A percentile compares a stretch with the other conserved stretches of the same genome.
phyloP scores from a whole-genome alignment of 1,140 invertebrate species.

The Marisa cornuarietis region DNA sequence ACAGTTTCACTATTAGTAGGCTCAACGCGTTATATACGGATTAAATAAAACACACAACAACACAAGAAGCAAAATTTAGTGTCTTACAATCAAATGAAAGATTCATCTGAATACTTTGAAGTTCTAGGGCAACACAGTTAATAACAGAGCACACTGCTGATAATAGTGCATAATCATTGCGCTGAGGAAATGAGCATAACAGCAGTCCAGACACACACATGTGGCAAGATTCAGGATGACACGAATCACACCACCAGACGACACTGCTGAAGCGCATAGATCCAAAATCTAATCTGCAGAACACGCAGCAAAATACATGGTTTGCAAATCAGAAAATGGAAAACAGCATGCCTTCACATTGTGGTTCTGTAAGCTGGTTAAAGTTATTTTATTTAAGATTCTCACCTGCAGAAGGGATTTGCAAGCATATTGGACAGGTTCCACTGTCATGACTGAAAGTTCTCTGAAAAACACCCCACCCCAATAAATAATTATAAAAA shows the following conservation, averaged over 20 bases:
- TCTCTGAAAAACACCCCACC: conserved; percentile 52
- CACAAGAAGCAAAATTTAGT: neutral
- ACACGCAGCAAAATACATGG: no score
- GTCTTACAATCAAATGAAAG: neutral
- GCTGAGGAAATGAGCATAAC: no score
- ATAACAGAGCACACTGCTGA: no score
- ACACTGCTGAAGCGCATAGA: neutral
- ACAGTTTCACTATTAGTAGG: no score
- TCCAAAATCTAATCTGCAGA: no score
- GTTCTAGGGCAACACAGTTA: no score
- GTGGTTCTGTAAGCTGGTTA: neutral
- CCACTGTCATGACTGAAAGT: conserved; percentile 71
- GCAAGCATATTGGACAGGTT: conserved; percentile 91
- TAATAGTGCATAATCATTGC: no score
- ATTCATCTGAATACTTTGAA: no score
- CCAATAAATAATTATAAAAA: conserved; percentile 12
- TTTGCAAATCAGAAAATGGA: no score
- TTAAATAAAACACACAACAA: neutral
- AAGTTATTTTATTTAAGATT: neutral
- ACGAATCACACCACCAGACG: no score
- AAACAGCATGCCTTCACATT: neutral
- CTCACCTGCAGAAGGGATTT: conserved; percentile 71
- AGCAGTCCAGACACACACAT: no score
- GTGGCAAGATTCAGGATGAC: no score
- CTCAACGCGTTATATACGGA: neutral